phyloP scores from a whole-genome alignment of 2,113 vertebrate genomes.

The Blennius ocellaris region DNA sequence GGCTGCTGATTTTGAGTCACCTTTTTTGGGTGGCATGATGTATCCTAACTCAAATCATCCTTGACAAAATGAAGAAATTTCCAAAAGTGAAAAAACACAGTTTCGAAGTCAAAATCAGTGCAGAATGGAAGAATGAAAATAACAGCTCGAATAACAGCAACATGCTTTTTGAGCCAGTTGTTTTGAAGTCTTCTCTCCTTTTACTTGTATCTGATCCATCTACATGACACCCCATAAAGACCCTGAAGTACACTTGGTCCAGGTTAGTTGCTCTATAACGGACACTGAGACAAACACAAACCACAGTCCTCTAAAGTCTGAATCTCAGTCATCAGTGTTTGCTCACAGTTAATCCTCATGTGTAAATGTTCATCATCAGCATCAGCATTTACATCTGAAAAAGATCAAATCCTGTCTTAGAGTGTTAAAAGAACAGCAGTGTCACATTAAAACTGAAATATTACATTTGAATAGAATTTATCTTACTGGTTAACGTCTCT shows the following conservation, averaged over 20 bases:
- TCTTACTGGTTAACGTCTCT: constrained; percentile 22
- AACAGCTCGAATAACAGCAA: neutral
- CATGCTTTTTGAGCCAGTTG: constrained; percentile 21
- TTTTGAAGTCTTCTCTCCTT: constrained; percentile 35
- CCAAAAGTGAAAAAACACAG: constrained; percentile 7
- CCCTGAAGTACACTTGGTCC: constrained; percentile 21
- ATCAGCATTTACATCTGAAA: constrained; percentile 25
- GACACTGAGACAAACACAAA: constrained; percentile 59
- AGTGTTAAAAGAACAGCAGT: neutral
- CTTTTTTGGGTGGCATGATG: constrained; percentile 88
- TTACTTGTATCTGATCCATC: constrained; percentile 30
- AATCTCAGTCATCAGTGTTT: constrained; percentile 67
- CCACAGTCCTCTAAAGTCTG: constrained; percentile 59
- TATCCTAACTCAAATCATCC: constrained; percentile 67
- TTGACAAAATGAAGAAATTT: constrained; percentile 35
- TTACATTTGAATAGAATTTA: constrained; percentile 15
- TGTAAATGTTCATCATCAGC: constrained; percentile 33
- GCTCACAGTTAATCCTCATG: constrained; percentile 49
- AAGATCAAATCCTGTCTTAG: neutral
- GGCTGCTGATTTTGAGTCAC: constrained; percentile 73
- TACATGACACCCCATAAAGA: constrained; percentile 31
- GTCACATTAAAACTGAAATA: no score
- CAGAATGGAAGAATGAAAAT: neutral
- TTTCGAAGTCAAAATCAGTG: neutral
- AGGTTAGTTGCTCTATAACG: constrained; percentile 47